Conservation (phyloP, 2,113 vertebrate genomes). For the Apaloderma vittatum region DNA sequence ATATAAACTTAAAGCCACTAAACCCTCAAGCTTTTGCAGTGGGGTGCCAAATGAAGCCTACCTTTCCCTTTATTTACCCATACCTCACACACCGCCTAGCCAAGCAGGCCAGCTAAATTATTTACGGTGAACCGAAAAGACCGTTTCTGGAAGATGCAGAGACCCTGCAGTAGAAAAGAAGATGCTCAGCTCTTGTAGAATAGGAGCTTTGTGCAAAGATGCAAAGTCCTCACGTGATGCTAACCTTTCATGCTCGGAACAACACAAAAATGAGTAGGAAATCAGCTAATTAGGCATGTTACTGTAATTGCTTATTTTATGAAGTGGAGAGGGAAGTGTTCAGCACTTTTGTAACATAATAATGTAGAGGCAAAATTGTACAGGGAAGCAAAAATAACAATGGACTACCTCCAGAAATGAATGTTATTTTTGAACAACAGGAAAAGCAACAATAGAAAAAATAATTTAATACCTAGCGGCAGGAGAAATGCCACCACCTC, state of each 20-base stretch:
- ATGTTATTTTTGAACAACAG: not conserved
- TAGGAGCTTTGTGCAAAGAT: not conserved
- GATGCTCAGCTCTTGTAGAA: not conserved
- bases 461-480: not conserved
- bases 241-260: slow-evolving; percentile 33
- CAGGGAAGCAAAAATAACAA: not conserved
- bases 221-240: not conserved
- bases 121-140: not conserved
- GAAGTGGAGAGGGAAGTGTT: slow-evolving; percentile 26
- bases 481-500: not conserved
- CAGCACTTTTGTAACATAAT: slow-evolving; percentile 20
- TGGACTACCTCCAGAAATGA: not conserved
- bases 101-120: not conserved
- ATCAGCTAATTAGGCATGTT: slow-evolving; percentile 49
- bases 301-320: slow-evolving; percentile 37
- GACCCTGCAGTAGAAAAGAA: not conserved
- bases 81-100: not conserved
- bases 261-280: slow-evolving; percentile 33
- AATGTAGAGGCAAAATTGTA: not conserved
- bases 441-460: not conserved
- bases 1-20: not conserved
- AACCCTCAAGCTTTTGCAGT: not conserved
- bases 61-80: not conserved
- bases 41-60: not conserved
- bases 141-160: not conserved